Base-by-base conservation (phyloP, 37 sponge, comb jelly and placozoan species). In the Beroe forskalii region DNA sequence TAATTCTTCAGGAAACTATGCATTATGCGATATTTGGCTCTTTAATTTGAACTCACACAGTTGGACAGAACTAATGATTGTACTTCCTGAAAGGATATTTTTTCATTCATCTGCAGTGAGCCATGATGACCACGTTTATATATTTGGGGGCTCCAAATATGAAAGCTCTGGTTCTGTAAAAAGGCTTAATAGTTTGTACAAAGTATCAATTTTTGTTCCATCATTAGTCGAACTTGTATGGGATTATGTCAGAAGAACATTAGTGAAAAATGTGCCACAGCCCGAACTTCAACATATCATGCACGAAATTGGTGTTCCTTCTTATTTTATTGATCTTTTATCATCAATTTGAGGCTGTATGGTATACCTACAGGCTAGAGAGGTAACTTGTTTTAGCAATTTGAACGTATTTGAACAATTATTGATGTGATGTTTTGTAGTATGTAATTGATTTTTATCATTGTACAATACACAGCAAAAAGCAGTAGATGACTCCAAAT, bases 131-230 rank as follows among this genome's bases (percentile, higher is more conserved):
- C n/a, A 38, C 48, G 14, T 80, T 22, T 80, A 80, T 37, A 25
- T 30, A 20, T 80, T 80, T 80, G 86, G 86, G n/a, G 86, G 86
- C 19, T 69, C 72, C 1, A 32, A 27, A 32, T 69, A 69, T 32
- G 32, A 36, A 14, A 31, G 19, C 9, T 32, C 17, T 19, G 72
- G 72, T 1, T 69, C 72, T 36, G 72, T 69, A 2, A 19, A 69
- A 17, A 27, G 72, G 9, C 38, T 69, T 14, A 69, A 69, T 69
- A 37, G 28, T 69, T 35, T 69, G 38, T 69, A 69, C 38, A 69
- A 69, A 36, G 38, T 69, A 32, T 32, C 17, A 32, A 20, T 69
- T 1, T 69, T 69, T 69, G 72, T 69, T 31, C 72, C 72, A 32
- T 32, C 72, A 69, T 17, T 69, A 32, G 72, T 69, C 12, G 72